Percentiles rank a stretch among this genome's conserved stretches.
Conservation (phyloP, 2,888 invertebrate genomes). For the Caenorhabditis sp. region DNA sequence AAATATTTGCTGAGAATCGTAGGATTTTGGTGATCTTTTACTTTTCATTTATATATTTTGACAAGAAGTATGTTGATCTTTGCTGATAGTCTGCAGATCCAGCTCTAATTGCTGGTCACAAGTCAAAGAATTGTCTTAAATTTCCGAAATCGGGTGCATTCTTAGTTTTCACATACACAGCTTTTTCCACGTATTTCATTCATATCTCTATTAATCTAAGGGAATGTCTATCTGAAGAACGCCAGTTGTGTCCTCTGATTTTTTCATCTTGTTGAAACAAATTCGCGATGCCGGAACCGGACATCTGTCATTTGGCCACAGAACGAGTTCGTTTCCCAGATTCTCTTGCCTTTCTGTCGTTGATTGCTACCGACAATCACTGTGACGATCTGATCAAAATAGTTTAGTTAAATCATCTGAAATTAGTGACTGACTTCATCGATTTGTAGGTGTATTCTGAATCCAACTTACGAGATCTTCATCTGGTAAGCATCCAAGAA, state of each 20-base stretch:
- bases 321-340: constrained; percentile 13
- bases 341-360: background rate
- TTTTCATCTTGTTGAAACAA: constrained; percentile 10
- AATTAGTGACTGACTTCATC: background rate
- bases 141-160: no score
- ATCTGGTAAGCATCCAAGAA: no score
- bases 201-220: no score
- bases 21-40: no score
- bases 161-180: no score
- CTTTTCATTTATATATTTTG: no score
- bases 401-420: background rate
- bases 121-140: no score
- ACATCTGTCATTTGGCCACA: constrained; percentile 11
- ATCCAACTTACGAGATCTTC: background rate
- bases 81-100: no score
- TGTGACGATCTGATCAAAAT: constrained; percentile 3
- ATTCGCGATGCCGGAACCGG: constrained; percentile 25
- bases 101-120: no score
- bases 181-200: no score
- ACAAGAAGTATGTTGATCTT: no score
- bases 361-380: constrained; percentile 19
- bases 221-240: background rate
- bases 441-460: background rate
- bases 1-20: no score
- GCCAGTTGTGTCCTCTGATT: constrained; percentile 5